Evolutionary conservation across 2,797 vertebrate genomes (phyloP).

Genomic region (Melanotaenia nigrans): DNA sequence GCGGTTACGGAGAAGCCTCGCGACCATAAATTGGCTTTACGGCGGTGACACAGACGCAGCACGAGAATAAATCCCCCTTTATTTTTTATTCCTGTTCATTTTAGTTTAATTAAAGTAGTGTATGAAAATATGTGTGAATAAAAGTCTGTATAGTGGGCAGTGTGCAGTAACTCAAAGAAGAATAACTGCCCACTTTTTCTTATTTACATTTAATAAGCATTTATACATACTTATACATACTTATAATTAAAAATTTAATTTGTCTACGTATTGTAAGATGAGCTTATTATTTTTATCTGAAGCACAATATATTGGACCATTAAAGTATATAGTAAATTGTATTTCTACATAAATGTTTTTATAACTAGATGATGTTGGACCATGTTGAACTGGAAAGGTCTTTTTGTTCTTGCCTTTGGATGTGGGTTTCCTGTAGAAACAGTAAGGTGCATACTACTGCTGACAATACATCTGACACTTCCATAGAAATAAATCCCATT

Average conservation of each 20-base stretch:
- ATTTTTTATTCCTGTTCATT: neutral
- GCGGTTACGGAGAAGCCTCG: no score
- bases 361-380: no score
- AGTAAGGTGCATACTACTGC: neutral
- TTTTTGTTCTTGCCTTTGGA: neutral
- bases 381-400: neutral
- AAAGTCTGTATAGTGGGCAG: neutral
- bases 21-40: no score
- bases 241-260: neutral
- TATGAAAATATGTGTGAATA: neutral
- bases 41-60: no score
- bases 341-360: neutral
- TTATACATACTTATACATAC: neutral
- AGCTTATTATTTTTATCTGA: neutral
- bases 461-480: conserved; percentile 12
- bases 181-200: neutral
- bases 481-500: conserved; percentile 20
- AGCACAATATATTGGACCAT: neutral
- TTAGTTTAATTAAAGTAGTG: neutral
- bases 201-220: conserved; percentile 1
- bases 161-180: neutral
- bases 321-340: neutral
- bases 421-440: neutral
- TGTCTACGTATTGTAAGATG: neutral
- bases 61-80: no score